Evolutionary conservation across 2,113 vertebrate species (phyloP).

Genomic region (Ochotona curzoniae): DNA sequence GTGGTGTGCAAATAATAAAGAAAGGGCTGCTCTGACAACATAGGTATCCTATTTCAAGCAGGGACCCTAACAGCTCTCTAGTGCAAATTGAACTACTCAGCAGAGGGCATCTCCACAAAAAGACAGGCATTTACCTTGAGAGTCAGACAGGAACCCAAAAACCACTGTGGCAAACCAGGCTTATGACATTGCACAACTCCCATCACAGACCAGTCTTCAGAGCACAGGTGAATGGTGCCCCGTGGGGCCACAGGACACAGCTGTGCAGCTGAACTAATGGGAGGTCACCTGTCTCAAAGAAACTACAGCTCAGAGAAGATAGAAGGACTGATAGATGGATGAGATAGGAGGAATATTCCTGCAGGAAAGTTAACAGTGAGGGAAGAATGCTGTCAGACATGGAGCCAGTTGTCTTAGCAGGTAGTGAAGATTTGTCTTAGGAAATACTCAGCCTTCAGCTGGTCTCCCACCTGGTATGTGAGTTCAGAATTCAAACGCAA

Average conservation of each 20-base stretch:
- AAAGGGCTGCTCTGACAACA: not conserved
- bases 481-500: not conserved
- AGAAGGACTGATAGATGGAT: too few species aligned
- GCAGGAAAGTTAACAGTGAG: not conserved
- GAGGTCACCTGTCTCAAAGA: not conserved
- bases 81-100: not conserved
- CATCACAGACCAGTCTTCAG: not conserved
- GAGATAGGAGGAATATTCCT: not conserved
- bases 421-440: not conserved
- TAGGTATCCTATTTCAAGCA: too few species aligned
- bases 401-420: not conserved
- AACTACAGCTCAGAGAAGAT: not conserved
- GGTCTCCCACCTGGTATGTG: not conserved
- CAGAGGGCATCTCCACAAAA: not conserved
- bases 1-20: too few species aligned
- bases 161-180: not conserved
- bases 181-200: accelerated
- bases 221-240: not conserved
- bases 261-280: not conserved
- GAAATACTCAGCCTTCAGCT: not conserved
- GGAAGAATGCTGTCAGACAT: not conserved
- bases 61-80: not conserved
- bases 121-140: not conserved
- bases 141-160: not conserved
- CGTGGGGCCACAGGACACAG: not conserved